These are phyloP conservation scores for Numida meleagris DNA, from an alignment of 2,113 vertebrate genomes.

Conservation along the genomic window DNA sequence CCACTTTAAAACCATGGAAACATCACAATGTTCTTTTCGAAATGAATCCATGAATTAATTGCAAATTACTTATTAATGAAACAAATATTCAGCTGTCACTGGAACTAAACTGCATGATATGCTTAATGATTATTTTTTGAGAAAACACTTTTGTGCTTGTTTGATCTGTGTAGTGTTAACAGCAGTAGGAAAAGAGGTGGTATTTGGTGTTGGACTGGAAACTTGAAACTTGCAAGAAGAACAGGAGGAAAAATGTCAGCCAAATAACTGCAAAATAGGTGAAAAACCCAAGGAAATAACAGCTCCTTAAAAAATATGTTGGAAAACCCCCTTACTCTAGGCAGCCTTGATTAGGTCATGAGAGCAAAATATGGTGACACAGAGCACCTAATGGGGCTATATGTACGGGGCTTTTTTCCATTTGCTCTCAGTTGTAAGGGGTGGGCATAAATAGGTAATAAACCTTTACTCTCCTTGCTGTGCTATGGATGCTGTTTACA, in stretches of 20 bases:
- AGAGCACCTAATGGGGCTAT: not conserved
- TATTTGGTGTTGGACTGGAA: slow-evolving; percentile 17
- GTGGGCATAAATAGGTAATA: not conserved
- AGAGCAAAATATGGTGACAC: not conserved
- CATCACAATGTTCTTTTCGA: slow-evolving; percentile 45
- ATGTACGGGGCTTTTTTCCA: not conserved
- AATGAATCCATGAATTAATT: slow-evolving; percentile 69
- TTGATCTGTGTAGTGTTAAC: slow-evolving; percentile 66
- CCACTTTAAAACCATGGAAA: slow-evolving; percentile 55
- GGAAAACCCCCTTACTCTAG: not conserved
- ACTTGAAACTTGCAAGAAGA: slow-evolving; percentile 31
- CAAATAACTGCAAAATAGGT: not conserved
- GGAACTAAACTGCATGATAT: slow-evolving; percentile 32
- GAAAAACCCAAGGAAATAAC: slow-evolving; percentile 3
- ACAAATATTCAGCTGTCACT: slow-evolving; percentile 74
- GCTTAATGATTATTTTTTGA: slow-evolving; percentile 70
- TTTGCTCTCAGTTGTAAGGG: not conserved
- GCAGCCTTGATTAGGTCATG: not conserved
- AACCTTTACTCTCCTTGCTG: not conserved
- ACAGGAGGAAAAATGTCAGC: not conserved
- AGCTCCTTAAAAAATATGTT: not conserved
- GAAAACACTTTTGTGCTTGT: slow-evolving; percentile 65
- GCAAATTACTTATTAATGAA: slow-evolving; percentile 76
- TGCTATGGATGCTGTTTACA: slow-evolving; percentile 16
- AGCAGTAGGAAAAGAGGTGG: not conserved